phyloP scores from a whole-genome alignment of 64 coral and sea anemone species.

The Orbicella faveolata region DNA sequence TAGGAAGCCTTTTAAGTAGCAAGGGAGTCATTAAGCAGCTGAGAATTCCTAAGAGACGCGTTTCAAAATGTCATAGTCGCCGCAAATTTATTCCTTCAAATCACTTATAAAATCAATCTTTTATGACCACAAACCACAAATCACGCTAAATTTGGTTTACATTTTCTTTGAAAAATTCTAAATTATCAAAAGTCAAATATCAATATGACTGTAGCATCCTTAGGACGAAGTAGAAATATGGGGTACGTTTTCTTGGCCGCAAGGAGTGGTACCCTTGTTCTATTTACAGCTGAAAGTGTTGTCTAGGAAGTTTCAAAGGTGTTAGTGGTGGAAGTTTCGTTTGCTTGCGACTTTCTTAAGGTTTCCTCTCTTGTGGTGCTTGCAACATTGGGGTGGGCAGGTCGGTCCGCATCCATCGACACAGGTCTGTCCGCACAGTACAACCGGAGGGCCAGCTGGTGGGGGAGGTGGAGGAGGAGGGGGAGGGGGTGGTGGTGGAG shows the following conservation, averaged over 20 bases:
- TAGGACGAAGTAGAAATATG: background rate
- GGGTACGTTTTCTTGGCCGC: background rate
- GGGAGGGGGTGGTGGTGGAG: constrained; percentile 17
- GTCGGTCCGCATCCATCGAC: constrained; percentile 34
- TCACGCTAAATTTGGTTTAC: constrained; percentile 26
- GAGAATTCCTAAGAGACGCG: background rate
- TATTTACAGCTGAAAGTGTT: constrained; percentile 9
- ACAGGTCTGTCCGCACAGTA: constrained; percentile 19
- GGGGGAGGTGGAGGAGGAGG: constrained; percentile 36
- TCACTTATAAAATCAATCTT: constrained; percentile 25
- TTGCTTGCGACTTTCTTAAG: constrained; percentile 1
- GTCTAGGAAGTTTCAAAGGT: background rate
- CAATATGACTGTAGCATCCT: background rate
- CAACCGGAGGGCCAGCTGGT: background rate
- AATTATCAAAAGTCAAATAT: constrained; percentile 20
- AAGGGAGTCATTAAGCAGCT: background rate
- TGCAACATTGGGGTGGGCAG: constrained; percentile 50
- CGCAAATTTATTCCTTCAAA: constrained; percentile 30
- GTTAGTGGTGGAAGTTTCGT: background rate
- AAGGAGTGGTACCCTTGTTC: background rate
- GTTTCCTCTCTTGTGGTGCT: constrained; percentile 39
- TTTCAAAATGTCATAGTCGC: background rate
- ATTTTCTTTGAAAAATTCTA: constrained; percentile 2
- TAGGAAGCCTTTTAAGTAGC: constrained; percentile 63
- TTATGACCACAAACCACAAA: background rate